Evolutionary conservation across 2,113 vertebrate species (phyloP).

Genomic region (Chroicocephalus ridibundus): DNA sequence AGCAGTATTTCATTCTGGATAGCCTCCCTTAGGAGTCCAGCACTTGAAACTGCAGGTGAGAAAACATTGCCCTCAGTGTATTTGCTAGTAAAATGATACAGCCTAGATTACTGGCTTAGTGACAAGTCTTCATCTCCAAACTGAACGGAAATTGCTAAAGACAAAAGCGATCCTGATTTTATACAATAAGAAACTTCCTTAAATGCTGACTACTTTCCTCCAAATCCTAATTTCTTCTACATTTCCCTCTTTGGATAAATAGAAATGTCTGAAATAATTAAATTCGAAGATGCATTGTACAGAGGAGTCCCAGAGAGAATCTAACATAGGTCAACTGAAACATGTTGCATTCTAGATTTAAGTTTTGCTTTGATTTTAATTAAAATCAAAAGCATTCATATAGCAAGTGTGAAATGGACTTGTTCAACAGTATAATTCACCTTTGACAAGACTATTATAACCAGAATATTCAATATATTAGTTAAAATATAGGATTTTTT

Average conservation of each 20-base stretch:
- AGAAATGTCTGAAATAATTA: neutral
- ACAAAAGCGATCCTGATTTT: neutral
- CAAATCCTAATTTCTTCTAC: neutral
- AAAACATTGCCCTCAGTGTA: neutral
- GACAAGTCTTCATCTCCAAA: neutral
- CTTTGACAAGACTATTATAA: neutral
- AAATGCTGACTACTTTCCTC: neutral
- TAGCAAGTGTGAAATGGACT: neutral
- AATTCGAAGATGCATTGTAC: neutral
- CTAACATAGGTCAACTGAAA: neutral
- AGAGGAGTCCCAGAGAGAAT: neutral
- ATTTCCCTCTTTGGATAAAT: neutral
- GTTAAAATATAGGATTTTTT: neutral
- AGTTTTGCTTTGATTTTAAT: neutral
- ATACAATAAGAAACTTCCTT: neutral
- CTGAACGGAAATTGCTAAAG: neutral
- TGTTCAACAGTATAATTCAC: neutral
- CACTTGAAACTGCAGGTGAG: neutral
- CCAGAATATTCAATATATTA: neutral
- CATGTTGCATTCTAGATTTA: neutral
- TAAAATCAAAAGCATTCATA: neutral
- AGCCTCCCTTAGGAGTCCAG: neutral
- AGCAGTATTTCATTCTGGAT: neutral
- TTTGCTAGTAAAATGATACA: neutral
- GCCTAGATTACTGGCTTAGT: neutral